Conservation (phyloP, 2,113 vertebrate genomes). For the Pangasianodon gigas region DNA sequence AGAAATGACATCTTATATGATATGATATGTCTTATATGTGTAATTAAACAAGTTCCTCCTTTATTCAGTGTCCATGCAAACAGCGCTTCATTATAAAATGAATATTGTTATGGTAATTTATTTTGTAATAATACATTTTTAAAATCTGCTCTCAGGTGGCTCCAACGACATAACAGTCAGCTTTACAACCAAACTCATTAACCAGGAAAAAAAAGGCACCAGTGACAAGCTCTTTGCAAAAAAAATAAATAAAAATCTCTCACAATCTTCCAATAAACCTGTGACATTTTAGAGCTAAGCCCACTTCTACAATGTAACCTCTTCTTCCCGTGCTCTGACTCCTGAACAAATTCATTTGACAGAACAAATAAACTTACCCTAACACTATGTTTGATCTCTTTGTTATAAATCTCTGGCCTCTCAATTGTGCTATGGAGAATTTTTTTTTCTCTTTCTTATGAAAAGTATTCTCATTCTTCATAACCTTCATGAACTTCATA, state of each 20-base stretch:
- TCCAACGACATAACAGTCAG: conserved; percentile 14
- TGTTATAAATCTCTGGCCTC: not conserved
- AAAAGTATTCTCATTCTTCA: not conserved
- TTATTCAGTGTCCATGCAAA: not conserved
- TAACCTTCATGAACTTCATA: not conserved
- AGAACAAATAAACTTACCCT: conserved; percentile 18
- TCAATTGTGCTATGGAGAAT: not conserved
- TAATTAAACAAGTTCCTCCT: not conserved
- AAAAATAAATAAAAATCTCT: not conserved
- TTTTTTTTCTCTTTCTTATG: not conserved
- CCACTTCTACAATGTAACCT: conserved; percentile 4
- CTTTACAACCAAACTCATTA: conserved; percentile 13
- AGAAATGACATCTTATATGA: not conserved
- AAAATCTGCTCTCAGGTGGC: conserved; percentile 25
- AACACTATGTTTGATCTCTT: conserved; percentile 5
- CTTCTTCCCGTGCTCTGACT: not conserved
- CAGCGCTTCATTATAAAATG: not conserved
- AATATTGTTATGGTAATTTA: not conserved
- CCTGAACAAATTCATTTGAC: conserved; percentile 13
- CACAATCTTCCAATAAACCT: conserved; percentile 16
- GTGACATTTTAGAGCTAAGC: conserved; percentile 27
- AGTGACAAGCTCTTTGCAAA: not conserved
- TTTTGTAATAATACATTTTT: not conserved
- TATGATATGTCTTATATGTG: not conserved
- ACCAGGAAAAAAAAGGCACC: not conserved